Evolutionary conservation across 2,113 vertebrate genomes (phyloP), one percentile per base, ranked within the genome.

Genomic region (Gnathonemus longibarbis): DNA sequence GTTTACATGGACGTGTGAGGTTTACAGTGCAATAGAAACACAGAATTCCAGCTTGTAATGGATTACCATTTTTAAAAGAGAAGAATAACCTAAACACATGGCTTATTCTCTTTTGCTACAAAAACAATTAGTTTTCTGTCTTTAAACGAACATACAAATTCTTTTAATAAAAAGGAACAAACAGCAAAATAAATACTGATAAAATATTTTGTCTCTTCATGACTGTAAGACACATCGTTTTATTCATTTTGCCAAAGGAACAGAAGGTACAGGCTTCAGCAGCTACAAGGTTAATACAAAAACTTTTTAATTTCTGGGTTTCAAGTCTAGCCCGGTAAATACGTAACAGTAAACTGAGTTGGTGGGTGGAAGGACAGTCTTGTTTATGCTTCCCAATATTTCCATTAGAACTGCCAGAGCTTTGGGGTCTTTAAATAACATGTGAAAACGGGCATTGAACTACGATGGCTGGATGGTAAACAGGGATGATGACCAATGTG

Each of bases 401-500:
- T 89, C 48, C 56, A 66, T 91, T 48, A 89, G 46, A 46, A 91
- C 77, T 86, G 46, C 0, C 4, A 2, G 17, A 53, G 45, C 87
- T 89, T 86, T 50, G 58, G 45, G 42, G 62, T 66, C n/a, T 50
- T 86, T 46, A 87, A 89, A 56, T 91, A 49, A 74, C 77, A 92
- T 86, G 92, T 87, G 92, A 39, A 42, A 80, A 90, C 89, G 80
- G 93, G 94, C 94, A 94, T 94, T 94, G 95, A 91, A 93, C 96
- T 96, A 96, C 93, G 92, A 92, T 90, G 97, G 95, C 92, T 96
- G 97, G 95, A 96, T 93, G 92, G 97, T 97, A 96, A 98, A 98
- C 93, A 98, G 96, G 90, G 97, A 97, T 93, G 98, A 98, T 87
- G 98, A 97, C 98, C 98, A 98, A 84, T 98, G 98, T 92, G 97